Evolutionary conservation across 2,113 vertebrate species (phyloP), one percentile per base, ranked within the genome.

Genomic region (Mustela lutreola): DNA sequence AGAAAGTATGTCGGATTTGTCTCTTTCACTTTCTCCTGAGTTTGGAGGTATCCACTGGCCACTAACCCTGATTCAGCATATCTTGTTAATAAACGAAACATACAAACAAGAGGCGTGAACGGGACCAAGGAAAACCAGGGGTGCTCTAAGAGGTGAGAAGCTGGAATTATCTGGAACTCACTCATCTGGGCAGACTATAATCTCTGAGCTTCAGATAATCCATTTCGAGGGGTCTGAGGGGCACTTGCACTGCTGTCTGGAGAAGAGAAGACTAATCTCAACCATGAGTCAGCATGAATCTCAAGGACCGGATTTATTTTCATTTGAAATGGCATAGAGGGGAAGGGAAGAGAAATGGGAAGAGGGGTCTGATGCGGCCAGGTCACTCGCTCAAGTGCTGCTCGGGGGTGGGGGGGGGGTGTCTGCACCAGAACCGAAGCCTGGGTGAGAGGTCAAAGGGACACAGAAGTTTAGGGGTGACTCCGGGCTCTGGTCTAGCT

Each of bases 351-450:
- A 48, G 7, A 48, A 9, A 15, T 5, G 36, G 2, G 16, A 21
- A 62, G 36, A 75, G 21, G 26, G n/a, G 19, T 14, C 10, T 58
- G 21, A 42, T 12, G 19, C 33, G 60, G 82, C 36, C 22, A 31
- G 48, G 86, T 50, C 50, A 14, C 39, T 53, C 16, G n/a, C 28
- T 58, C 33, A 9, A 53, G 36, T 7, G 53, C 36, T 24, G 78
- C 33, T 11, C 48, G 22, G 24, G 15, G 12, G 26, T 11, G 4
- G 42, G 42, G 42, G 42, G 42, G 42, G 42, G 42, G 42, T 0
- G 0, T 21, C 5, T 5, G 24, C 2, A 1, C 7, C 50, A 12
- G 16, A 28, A 60, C 26, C 4, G 2, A 18, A 58, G 50, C 33
- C 53, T 31, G 50, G 18, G 24, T 15, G 31, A 70, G 60, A 84